phyloP scores from a whole-genome alignment of 1,140 invertebrate genomes.

The Drosophila nikananu region DNA sequence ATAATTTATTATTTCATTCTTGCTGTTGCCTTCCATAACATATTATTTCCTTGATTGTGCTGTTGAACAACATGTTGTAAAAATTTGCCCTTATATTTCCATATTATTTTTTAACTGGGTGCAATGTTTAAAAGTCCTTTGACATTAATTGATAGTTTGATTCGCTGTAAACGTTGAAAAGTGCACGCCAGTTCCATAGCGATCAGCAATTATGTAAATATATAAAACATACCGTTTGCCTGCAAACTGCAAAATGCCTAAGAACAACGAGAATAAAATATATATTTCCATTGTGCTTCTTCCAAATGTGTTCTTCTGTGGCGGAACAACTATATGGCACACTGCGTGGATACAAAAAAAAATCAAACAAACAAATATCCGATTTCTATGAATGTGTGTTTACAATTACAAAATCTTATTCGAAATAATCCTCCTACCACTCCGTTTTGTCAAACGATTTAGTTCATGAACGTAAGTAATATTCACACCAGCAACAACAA shows the following conservation, averaged over 20 bases:
- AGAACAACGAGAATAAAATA: constrained; percentile 55
- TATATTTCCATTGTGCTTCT: constrained; percentile 67
- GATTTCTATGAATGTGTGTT: constrained; percentile 29
- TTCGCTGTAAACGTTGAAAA: constrained; percentile 15
- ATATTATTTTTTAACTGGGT: background rate
- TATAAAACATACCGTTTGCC: constrained; percentile 14
- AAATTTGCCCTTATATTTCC: background rate
- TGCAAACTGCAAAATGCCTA: constrained; percentile 9
- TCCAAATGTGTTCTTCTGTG: constrained; percentile 66
- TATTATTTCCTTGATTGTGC: background rate
- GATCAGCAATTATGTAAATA: constrained; percentile 38
- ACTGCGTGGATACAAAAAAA: constrained; percentile 57
- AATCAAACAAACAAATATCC: constrained; percentile 17
- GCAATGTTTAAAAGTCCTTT: background rate
- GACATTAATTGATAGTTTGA: background rate
- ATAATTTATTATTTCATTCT: background rate
- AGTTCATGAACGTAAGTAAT: constrained; percentile 79
- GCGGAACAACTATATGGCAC: constrained; percentile 61
- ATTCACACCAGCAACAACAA: constrained; percentile 16
- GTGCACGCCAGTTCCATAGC: constrained; percentile 38
- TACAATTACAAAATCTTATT: constrained; percentile 28
- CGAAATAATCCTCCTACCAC: constrained; percentile 20
- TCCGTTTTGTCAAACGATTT: constrained; percentile 56
- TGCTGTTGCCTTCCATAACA: too few species aligned
- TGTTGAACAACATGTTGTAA: background rate